Evolutionary conservation across 1,140 invertebrate species (phyloP).

Genomic region (Forficula auricularia): DNA sequence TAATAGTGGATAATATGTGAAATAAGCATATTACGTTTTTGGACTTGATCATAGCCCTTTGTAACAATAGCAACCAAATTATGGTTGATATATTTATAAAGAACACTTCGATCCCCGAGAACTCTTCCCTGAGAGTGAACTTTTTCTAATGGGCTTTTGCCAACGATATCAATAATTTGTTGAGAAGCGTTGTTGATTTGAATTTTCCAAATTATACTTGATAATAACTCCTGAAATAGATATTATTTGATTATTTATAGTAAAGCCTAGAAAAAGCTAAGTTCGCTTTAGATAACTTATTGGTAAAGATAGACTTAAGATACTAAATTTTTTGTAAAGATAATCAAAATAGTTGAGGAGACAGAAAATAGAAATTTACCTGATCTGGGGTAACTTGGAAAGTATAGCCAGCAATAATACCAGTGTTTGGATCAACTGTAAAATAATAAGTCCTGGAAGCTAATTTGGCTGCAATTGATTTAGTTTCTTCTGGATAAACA

Average conservation of each 20-base stretch:
- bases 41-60: conserved; percentile 51
- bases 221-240: conserved; percentile 24
- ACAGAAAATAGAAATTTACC: conserved; percentile 9
- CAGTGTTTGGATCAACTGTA: conserved; percentile 42
- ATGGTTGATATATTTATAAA: conserved; percentile 98
- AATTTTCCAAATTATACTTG: conserved; percentile 47
- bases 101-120: conserved; percentile 80
- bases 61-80: conserved; percentile 80
- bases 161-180: conserved; percentile 45
- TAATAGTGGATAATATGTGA: no score
- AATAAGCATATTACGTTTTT: conserved; percentile 41
- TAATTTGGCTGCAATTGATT: conserved; percentile 25
- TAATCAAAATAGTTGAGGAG: conserved; percentile 1
- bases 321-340: background rate
- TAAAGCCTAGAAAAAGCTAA: no score
- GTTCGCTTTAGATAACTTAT: no score
- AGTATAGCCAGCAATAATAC: conserved; percentile 47
- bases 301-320: conserved; percentile 9
- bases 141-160: conserved; percentile 59
- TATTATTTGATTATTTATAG: no score
- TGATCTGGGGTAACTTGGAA: conserved; percentile 13
- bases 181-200: conserved; percentile 46
- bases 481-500: conserved; percentile 41
- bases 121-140: conserved; percentile 93
- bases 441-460: conserved; percentile 50